phyloP scores from a whole-genome alignment of 64 coral and sea anemone genomes.

The Actinia equina region DNA sequence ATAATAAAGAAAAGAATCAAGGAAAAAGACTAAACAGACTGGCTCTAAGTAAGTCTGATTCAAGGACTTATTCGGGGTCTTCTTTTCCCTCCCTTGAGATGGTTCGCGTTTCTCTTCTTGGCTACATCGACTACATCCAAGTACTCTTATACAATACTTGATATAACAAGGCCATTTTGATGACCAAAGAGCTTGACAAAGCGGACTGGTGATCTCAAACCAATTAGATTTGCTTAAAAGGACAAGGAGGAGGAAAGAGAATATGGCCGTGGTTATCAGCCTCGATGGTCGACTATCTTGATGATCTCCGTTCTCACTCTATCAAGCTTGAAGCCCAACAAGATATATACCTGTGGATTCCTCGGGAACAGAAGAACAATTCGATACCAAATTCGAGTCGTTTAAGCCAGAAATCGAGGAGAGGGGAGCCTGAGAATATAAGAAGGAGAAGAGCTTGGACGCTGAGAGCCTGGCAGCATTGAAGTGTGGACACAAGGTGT shows the following conservation, averaged over 20 bases:
- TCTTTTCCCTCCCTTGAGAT: not conserved
- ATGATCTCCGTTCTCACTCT: not conserved
- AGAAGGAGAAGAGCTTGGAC: constrained; percentile 14
- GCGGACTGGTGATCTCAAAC: not conserved
- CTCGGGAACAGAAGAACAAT: constrained; percentile 6
- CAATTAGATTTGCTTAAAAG: not conserved
- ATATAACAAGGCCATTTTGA: not conserved
- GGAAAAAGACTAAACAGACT: not conserved
- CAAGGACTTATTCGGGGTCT: not conserved
- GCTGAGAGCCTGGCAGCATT: constrained; percentile 13
- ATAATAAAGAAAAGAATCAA: not conserved
- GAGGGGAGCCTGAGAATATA: not conserved
- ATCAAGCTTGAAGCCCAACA: not conserved
- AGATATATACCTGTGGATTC: constrained; percentile 12
- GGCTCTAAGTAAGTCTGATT: not conserved
- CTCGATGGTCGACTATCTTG: constrained; percentile 7
- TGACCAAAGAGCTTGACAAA: not conserved
- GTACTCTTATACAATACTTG: not conserved
- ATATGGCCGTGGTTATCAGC: not conserved
- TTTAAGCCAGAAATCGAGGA: not conserved
- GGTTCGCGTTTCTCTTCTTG: not conserved
- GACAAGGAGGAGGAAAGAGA: not conserved
- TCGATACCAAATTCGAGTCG: not conserved
- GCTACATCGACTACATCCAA: not conserved
- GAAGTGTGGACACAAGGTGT: constrained; percentile 30